Percentiles rank a stretch among this genome's conserved stretches.
phyloP scores from a whole-genome alignment of 2,888 invertebrate species.

The Cosmia pyralina region DNA sequence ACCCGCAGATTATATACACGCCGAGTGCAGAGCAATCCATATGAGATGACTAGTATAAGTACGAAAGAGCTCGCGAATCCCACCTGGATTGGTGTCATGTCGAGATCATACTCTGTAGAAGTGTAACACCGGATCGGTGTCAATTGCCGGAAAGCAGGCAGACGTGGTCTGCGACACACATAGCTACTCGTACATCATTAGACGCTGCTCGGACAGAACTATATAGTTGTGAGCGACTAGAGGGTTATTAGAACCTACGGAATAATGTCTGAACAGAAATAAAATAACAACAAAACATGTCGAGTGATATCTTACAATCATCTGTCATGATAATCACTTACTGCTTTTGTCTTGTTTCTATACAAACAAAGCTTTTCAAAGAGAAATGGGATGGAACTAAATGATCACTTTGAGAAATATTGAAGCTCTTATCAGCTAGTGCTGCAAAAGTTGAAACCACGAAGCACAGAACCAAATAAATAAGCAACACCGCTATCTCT shows the following conservation, averaged over 20 bases:
- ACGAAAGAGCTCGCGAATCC: background rate
- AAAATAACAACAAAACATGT: background rate
- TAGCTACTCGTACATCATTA: background rate
- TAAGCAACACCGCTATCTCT: background rate
- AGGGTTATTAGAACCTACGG: background rate
- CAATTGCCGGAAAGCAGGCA: background rate
- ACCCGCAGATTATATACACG: background rate
- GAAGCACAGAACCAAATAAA: background rate
- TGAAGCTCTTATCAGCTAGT: background rate
- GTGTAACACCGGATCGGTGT: conserved; percentile 16
- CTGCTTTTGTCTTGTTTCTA: background rate
- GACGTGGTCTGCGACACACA: background rate
- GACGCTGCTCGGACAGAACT: no score
- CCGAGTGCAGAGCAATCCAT: background rate
- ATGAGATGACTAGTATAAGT: background rate
- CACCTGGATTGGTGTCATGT: background rate
- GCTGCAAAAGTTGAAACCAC: background rate
- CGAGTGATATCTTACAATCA: background rate
- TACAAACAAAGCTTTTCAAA: background rate
- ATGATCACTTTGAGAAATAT: background rate
- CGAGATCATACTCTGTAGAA: background rate
- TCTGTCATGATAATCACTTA: background rate
- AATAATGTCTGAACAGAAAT: background rate
- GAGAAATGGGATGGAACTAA: no score
- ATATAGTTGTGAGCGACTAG: background rate